Evolutionary conservation across 1,140 invertebrate species (phyloP), one percentile per base, ranked within the genome.

Genomic region (Himalopsyche phryganea): DNA sequence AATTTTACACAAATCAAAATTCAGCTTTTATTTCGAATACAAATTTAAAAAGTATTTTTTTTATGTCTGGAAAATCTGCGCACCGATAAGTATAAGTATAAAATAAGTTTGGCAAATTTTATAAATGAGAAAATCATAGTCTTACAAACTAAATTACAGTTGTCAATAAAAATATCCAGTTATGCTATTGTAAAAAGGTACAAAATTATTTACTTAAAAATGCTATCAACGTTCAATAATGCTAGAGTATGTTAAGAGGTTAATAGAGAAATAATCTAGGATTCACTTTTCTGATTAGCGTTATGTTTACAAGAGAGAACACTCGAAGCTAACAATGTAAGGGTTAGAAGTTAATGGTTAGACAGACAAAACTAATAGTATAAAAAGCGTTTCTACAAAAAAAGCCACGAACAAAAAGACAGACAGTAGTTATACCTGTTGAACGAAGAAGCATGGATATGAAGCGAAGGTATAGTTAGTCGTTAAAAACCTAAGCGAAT

Each of bases 181-280:
- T 57, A 38, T 32, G 50, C 36, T 61, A 45, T 52, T 52, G 58
- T 61, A 61, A 53, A 61, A 61, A 61, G 54, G 60, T 61, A 61
- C 20, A 61, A 61, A 61, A 61, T 49, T 49, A 61, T 52, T 60
- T 33, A 47, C 14, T 15, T 32, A 32, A 40, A 45, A 41, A 14
- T 49, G 10, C 41, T 50, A 50, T 11, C 23, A 6, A n/a, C 13
- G 17, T 45, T 44, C 40, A 53, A 17, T 36, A 47, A 9, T 46
- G 17, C 52, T 55, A 55, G 52, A 55, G 11, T 47, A 38, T n/a
- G n/a, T 45, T 44, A 11, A 53, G 23, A 53, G 14, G n/a, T 11
- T 17, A 32, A 32, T n/a, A 19, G 32, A 54, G 32, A 36, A 47
- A 20, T 38, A n/a, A 46, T 17, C 42, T 55, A 48, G 1, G 32